Base-by-base conservation (phyloP, 2,113 vertebrate genomes). In the Machaerirhynchus nigripectus region DNA sequence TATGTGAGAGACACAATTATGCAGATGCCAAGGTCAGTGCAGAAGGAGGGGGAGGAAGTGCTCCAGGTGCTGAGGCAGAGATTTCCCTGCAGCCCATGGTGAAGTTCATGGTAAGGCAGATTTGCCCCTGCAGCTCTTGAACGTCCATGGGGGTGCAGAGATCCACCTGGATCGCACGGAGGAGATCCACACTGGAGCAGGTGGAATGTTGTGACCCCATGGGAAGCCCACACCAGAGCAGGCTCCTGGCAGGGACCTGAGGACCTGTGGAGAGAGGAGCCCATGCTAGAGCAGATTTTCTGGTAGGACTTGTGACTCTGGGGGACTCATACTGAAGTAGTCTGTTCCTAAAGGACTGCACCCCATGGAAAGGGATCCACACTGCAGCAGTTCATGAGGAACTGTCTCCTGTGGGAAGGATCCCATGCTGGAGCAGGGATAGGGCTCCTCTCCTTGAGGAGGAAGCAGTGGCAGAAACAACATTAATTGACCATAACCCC, bases 401-500 rank as follows among this genome's bases (percentile, higher is more conserved):
- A 14, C 23, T 68, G 6, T 46, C 23, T 70, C 10, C 21, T 24
- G 15, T 30, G n/a, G 15, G 4, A 61, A 28, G 28, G 15, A 63
- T 24, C 16, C 20, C 8, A n/a, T 53, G 15, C 27, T 39, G 23
- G 23, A 39, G 39, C 12, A 33, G 10, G 12, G 15, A 37, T 52
- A 46, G 9, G n/a, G 44, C 46, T 60, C 33, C 22, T 68, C 15
- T 70, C 24, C 3, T 0, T 61, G 39, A 61, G 7, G 11, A 55
- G 11, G 40, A 79, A 70, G 24, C 13, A 63, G 12, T 55, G 30
- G 44, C 24, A 70, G 40, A 63, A 55, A 55, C 9, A 68, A 37
- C 15, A 46, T 47, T 2, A 63, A 55, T 39, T 78, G 28, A 39
- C 47, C 0, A 0, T 37, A 53, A 53, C 13, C 22, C 10, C 27